Percentiles rank a stretch among this genome's conserved stretches.
Evolutionary conservation across 2,888 invertebrate species (phyloP).

Genomic region (Adelphocoris suturalis): DNA sequence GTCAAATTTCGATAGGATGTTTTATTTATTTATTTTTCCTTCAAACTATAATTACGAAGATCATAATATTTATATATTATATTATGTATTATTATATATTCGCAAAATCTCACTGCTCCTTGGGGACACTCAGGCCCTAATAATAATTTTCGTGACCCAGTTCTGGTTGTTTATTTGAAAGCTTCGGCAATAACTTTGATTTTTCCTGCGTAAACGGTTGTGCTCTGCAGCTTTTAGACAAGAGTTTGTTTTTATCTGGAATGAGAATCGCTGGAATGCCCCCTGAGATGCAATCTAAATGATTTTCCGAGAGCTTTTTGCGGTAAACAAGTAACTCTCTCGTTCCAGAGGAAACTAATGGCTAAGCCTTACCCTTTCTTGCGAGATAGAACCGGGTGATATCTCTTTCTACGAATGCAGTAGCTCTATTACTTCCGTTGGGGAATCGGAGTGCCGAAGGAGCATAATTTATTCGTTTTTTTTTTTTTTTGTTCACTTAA

Average conservation of each 20-base stretch:
- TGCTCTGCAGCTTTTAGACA: constrained; percentile 15
- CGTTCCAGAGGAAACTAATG: constrained; percentile 39
- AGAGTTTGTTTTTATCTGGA: constrained; percentile 43
- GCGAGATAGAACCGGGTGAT: constrained; percentile 16
- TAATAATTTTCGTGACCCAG: not conserved
- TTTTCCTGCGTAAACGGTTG: constrained; percentile 20
- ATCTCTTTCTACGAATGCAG: constrained; percentile 22
- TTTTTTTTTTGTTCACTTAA: not conserved
- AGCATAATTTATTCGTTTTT: not conserved
- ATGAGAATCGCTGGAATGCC: constrained; percentile 34
- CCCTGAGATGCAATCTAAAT: constrained; percentile 31
- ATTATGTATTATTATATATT: too few species aligned
- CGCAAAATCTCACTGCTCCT: not conserved
- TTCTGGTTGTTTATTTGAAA: not conserved
- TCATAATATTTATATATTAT: too few species aligned
- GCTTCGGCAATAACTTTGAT: not conserved
- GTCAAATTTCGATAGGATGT: too few species aligned
- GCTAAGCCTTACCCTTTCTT: constrained; percentile 17
- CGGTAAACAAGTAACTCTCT: constrained; percentile 43
- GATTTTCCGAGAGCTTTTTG: constrained; percentile 42
- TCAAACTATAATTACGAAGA: too few species aligned
- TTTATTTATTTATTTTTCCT: too few species aligned
- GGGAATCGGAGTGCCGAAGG: not conserved
- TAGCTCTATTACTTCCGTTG: constrained; percentile 2
- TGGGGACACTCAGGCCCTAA: not conserved